Evolutionary conservation across 2,888 invertebrate species (phyloP).

Genomic region (Eumacrocentrus americanus): DNA sequence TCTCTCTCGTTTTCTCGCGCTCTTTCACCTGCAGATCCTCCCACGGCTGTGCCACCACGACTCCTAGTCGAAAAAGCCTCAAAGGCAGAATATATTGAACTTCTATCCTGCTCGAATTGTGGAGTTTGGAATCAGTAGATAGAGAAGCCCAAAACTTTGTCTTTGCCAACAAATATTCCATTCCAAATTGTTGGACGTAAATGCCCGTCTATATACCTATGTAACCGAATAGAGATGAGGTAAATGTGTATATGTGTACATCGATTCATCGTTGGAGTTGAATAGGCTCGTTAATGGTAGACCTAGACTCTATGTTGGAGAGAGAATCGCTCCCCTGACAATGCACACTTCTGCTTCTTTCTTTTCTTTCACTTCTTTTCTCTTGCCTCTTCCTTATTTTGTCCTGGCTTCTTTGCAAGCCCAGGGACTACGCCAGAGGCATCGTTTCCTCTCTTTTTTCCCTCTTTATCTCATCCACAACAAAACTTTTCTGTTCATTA

Average conservation of each 20-base stretch:
- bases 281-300: slow-evolving; percentile 37
- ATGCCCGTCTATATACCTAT: background rate
- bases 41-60: slow-evolving; percentile 14
- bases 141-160: background rate
- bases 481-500: slow-evolving; percentile 3
- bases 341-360: slow-evolving; percentile 26
- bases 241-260: background rate
- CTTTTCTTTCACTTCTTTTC: slow-evolving; percentile 11
- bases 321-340: slow-evolving; percentile 19
- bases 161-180: background rate
- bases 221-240: background rate
- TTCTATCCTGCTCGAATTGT: background rate
- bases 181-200: no score
- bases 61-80: slow-evolving; percentile 3
- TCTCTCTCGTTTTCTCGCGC: slow-evolving; percentile 1
- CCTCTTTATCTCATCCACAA: background rate
- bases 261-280: slow-evolving; percentile 29
- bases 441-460: slow-evolving; percentile 2
- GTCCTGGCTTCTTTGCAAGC: slow-evolving; percentile 11
- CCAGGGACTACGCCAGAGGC: slow-evolving; percentile 1
- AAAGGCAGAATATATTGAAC: slow-evolving; percentile 17
- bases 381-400: slow-evolving; percentile 16
- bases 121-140: slow-evolving; percentile 5
- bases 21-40: slow-evolving; percentile 18
- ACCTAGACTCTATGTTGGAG: slow-evolving; percentile 12